Percentiles rank a stretch among this genome's conserved stretches.
Conservation (phyloP, 92 coral and sea anemone genomes). For the Actinernus sp. region DNA sequence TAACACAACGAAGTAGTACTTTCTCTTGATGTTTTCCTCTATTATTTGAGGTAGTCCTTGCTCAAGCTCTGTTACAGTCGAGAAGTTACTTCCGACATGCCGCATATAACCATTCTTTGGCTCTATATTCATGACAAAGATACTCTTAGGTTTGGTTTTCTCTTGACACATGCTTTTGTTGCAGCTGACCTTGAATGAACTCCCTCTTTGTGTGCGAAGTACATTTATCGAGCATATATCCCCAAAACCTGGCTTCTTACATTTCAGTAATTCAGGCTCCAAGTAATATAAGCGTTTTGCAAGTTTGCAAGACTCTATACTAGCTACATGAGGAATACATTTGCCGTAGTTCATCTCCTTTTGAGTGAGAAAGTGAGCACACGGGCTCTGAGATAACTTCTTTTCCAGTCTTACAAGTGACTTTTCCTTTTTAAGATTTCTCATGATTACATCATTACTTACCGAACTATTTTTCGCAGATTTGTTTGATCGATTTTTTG, state of each 20-base stretch:
- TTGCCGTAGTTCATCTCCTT: slow-evolving; percentile 17
- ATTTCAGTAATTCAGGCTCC: slow-evolving; percentile 14
- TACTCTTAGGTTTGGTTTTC: slow-evolving; percentile 4
- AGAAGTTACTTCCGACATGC: slow-evolving; percentile 9
- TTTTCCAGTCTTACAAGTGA: too few species aligned
- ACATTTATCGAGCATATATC: slow-evolving; percentile 28
- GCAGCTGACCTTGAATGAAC: slow-evolving; percentile 12
- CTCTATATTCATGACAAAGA: slow-evolving; percentile 8
- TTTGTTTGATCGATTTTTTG: too few species aligned
- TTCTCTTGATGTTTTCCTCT: slow-evolving; percentile 18
- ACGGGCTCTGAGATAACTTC: neutral
- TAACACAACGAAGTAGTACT: slow-evolving; percentile 62
- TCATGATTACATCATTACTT: too few species aligned
- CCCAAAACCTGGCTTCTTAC: slow-evolving; percentile 13
- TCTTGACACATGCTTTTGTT: slow-evolving; percentile 26
- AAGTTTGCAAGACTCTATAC: slow-evolving; percentile 23
- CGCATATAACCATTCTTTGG: slow-evolving; percentile 20
- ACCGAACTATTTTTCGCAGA: too few species aligned
- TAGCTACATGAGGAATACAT: slow-evolving; percentile 53
- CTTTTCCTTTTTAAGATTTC: too few species aligned
- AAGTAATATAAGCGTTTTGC: slow-evolving; percentile 20
- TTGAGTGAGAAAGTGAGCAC: neutral
- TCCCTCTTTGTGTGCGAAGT: neutral
- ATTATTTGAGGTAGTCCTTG: slow-evolving; percentile 34
- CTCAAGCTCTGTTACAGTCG: slow-evolving; percentile 35